Evolutionary conservation across 2,113 vertebrate species (phyloP), one percentile per base, ranked within the genome.

Genomic region (Chloroceryle aenea): DNA sequence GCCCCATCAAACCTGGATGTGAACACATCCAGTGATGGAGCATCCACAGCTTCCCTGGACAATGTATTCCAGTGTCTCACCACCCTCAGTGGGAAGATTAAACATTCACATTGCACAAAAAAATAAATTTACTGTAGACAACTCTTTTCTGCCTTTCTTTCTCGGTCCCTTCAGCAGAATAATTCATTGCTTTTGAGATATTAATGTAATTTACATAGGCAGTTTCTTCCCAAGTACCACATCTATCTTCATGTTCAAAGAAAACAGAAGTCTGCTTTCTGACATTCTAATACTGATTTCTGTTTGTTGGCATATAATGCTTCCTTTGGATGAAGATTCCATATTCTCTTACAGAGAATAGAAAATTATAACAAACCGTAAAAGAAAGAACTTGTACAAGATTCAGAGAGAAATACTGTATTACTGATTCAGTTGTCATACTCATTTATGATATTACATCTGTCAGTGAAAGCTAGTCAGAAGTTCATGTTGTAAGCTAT

Each of bases 391-490:
- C 52, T 82, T 72, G 34, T 67, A 53, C 29, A 72, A 38, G 30
- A 79, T 79, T 93, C 62, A 68, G 53, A 88, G 30, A n/a, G 71
- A 89, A 90, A 76, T 5, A 76, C n/a, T 10, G 0, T n/a, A 61
- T 93, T 88, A 87, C 9, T 38, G 32, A 93, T 88, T 85, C 96
- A 80, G 55, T 74, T 92, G 50, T 76, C 92, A 69, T 32, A 58
- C 63, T 88, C 93, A 73, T 86, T 93, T 93, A 88, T n/a, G 17
- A 14, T 76, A 53, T 74, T 90, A 88, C 50, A 73, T 61, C 79
- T 94, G 94, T 45, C 85, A 83, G 79, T 68, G 80, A 91, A 82
- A 91, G 55, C 76, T 38, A 89, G 66, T 53, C 75, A 91, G 61
- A 73, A 89, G 71, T 91, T 93, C 80, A 69, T 34, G 48, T 67